These are phyloP conservation scores for Papilio xuthus DNA, from an alignment of 1,140 invertebrate genomes.

Conservation along the genomic window DNA sequence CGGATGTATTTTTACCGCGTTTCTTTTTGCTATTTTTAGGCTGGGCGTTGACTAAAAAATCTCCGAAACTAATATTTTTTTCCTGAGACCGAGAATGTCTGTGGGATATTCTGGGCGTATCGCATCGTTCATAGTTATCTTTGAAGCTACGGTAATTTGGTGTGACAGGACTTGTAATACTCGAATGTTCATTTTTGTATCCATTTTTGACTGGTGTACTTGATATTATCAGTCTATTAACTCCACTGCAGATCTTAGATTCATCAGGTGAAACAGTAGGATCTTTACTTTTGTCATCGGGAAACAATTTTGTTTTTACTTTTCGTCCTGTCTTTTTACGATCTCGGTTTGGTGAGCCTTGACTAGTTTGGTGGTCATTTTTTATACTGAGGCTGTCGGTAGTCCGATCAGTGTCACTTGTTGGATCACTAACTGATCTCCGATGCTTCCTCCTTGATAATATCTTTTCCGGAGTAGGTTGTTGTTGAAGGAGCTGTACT, in stretches of 20 bases:
- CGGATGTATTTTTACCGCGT: constrained; percentile 59
- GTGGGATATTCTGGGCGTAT: constrained; percentile 62
- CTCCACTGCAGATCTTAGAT: constrained; percentile 59
- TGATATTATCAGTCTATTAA: constrained; percentile 63
- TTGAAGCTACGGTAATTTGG: constrained; percentile 56
- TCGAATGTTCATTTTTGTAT: constrained; percentile 76
- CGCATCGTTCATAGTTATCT: constrained; percentile 63
- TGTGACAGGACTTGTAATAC: constrained; percentile 63
- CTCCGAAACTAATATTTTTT: constrained; percentile 69
- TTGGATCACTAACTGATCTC: constrained; percentile 71
- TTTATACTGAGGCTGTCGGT: constrained; percentile 61
- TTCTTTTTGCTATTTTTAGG: constrained; percentile 69
- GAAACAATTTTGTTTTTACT: constrained; percentile 73
- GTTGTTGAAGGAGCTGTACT: constrained; percentile 61
- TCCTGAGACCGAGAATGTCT: constrained; percentile 66
- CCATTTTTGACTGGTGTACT: constrained; percentile 77
- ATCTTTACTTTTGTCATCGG: constrained; percentile 61
- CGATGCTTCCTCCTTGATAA: constrained; percentile 60
- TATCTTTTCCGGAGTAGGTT: constrained; percentile 66
- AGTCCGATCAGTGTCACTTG: constrained; percentile 63
- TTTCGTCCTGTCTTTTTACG: constrained; percentile 57
- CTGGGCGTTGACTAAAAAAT: constrained; percentile 65
- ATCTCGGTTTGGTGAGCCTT: constrained; percentile 70
- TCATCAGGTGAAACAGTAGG: constrained; percentile 68
- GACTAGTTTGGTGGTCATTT: constrained; percentile 56